Conservation (phyloP, 2,888 invertebrate species). For the Clepsis dumicolana region DNA sequence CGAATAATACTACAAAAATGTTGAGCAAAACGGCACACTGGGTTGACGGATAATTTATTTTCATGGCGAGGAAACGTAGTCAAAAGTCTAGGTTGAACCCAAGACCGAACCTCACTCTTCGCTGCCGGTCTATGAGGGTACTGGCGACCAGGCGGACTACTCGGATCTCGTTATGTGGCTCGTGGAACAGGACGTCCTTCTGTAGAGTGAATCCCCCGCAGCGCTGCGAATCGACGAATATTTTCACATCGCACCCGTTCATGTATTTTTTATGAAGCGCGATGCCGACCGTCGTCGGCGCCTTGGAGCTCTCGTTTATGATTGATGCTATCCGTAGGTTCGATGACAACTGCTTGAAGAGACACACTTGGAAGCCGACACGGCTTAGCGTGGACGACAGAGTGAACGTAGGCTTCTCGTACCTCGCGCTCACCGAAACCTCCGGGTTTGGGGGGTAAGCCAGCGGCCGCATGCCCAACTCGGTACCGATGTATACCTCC, state of each 20-base stretch:
- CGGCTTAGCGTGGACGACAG: slow-evolving; percentile 72
- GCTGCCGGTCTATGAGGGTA: slow-evolving; percentile 73
- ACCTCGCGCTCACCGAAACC: slow-evolving; percentile 72
- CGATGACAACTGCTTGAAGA: slow-evolving; percentile 71
- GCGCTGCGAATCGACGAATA: slow-evolving; percentile 76
- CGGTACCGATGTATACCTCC: slow-evolving; percentile 70
- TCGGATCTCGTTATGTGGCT: slow-evolving; percentile 67
- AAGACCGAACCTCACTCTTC: slow-evolving; percentile 73
- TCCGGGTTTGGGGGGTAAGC: slow-evolving; percentile 62
- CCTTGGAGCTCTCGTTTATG: slow-evolving; percentile 65
- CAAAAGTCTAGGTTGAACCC: slow-evolving; percentile 79
- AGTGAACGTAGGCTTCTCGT: slow-evolving; percentile 63
- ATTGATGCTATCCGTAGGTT: slow-evolving; percentile 73
- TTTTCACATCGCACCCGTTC: slow-evolving; percentile 73
- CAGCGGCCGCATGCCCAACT: slow-evolving; percentile 68
- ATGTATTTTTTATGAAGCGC: slow-evolving; percentile 71
- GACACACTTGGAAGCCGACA: slow-evolving; percentile 71
- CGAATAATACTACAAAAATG: slow-evolving; percentile 75
- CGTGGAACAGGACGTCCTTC: slow-evolving; percentile 72
- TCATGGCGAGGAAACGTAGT: slow-evolving; percentile 45
- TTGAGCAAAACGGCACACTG: slow-evolving; percentile 43
- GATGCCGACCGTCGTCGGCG: slow-evolving; percentile 64
- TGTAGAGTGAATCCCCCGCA: slow-evolving; percentile 79
- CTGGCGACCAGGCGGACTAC: slow-evolving; percentile 71
- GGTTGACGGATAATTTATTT: slow-evolving; percentile 50